Conservation (phyloP, 2,113 vertebrate species). For the Rhinoptilus africanus region DNA sequence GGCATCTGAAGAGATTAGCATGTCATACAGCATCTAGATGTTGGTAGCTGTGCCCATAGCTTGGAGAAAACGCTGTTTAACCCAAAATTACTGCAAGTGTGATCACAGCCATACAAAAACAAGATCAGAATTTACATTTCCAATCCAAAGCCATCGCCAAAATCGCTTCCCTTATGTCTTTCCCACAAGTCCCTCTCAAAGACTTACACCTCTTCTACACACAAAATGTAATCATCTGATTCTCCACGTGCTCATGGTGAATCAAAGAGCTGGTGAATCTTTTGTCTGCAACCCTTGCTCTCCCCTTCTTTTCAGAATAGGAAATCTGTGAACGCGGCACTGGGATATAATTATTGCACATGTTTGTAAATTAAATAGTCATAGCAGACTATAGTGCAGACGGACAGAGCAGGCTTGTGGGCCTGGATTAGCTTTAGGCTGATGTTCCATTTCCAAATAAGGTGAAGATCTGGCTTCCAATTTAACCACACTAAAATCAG, state of each 20-base stretch:
- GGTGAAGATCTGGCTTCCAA: background rate
- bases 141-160: background rate
- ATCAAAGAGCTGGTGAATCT: background rate
- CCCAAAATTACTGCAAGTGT: background rate
- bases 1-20: background rate
- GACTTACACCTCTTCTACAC: background rate
- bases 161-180: background rate
- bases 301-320: background rate
- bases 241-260: background rate
- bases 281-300: background rate
- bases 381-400: slow-evolving; percentile 4
- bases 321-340: background rate
- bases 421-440: background rate
- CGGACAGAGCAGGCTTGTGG: background rate
- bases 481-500: slow-evolving; percentile 4
- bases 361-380: slow-evolving; percentile 13
- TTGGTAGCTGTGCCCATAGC: background rate
- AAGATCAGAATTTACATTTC: background rate
- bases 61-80: background rate
- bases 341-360: slow-evolving; percentile 1
- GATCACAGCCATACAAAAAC: background rate
- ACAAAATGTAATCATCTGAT: background rate
- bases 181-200: background rate
- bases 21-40: background rate
- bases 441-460: slow-evolving; percentile 33